Percentiles rank a stretch among this genome's conserved stretches.
Conservation (phyloP, 2,797 vertebrate species). For the Melanotaenia boesemani region DNA sequence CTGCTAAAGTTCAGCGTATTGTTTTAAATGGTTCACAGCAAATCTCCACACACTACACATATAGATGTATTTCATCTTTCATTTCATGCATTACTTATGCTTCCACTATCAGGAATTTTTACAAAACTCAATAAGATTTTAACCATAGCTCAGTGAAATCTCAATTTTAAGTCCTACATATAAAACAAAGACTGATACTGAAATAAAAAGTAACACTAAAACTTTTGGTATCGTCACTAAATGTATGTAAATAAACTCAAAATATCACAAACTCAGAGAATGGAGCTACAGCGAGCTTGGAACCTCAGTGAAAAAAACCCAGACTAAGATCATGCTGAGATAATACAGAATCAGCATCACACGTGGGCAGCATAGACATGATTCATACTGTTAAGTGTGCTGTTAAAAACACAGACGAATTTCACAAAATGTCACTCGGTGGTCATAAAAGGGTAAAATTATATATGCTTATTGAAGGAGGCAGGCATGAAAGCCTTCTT, state of each 20-base stretch:
- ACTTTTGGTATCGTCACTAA: conserved; percentile 34
- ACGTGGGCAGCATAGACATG: conserved; percentile 29
- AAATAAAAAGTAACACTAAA: conserved; percentile 44
- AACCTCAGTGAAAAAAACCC: conserved; percentile 3
- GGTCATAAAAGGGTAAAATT: background rate
- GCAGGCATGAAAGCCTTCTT: background rate
- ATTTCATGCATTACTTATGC: background rate
- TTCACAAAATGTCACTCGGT: background rate
- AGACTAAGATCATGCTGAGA: conserved; percentile 14
- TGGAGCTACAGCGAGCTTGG: conserved; percentile 1
- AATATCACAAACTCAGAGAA: conserved; percentile 40
- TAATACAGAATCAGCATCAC: conserved; percentile 8
- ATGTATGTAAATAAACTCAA: conserved; percentile 62
- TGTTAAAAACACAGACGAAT: background rate
- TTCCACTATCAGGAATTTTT: conserved; percentile 14
- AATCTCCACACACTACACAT: background rate
- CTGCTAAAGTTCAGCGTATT: background rate
- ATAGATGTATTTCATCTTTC: background rate
- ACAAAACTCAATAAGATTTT: background rate
- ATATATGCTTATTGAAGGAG: background rate
- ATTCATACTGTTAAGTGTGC: conserved; percentile 19
- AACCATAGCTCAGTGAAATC: conserved; percentile 7
- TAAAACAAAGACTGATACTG: conserved; percentile 25
- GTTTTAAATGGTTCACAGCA: background rate
- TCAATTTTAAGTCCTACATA: conserved; percentile 7